Evolutionary conservation across 1,140 invertebrate species (phyloP), one percentile per base, ranked within the genome.

Genomic region (Vanessa atalanta): DNA sequence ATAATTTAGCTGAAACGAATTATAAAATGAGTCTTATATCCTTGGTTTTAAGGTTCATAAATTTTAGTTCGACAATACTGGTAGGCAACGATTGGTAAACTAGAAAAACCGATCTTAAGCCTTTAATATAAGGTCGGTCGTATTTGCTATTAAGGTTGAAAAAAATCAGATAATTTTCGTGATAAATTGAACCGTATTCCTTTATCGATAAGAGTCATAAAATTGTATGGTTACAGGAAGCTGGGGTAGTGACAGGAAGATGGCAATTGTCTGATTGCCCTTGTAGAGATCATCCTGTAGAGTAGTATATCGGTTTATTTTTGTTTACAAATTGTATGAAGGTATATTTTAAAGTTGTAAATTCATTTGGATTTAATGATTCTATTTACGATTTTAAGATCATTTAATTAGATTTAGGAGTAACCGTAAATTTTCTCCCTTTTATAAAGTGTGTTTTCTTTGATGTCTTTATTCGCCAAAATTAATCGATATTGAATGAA

Each of bases 201-300:
- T 20, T 13, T 43, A 9, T 37, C 15, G n/a, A 76, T 66, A 77
- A 50, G 61, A 47, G 63, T 73, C 53, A 76, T 63, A 73, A 47
- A 72, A 51, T 75, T 63, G 63, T 31, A 23, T 51, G 64, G 48
- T 68, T 70, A 65, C 78, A 85, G 81, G 83, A 85, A 85, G 76
- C 70, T 77, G 75, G 75, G 82, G 85, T 80, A 76, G 78, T 76
- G 80, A 81, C 82, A 86, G 84, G 84, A 86, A 81, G 83, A 76
- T 77, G 61, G 61, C 83, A 85, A 85, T 86, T 86, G 84, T 80
- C 69, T 78, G 80, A 76, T 79, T 79, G 83, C 83, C 85, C 85
- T 83, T 83, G 83, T 71, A 60, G 66, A 76, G 74, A 76, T 76
- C 79, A 81, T 81, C 79, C 79, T 81, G 78, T 76, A 60, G 48